Percentiles rank a stretch among this genome's conserved stretches.
Conservation (phyloP, 2,797 vertebrate genomes). For the Scolopax bukidnonensis region DNA sequence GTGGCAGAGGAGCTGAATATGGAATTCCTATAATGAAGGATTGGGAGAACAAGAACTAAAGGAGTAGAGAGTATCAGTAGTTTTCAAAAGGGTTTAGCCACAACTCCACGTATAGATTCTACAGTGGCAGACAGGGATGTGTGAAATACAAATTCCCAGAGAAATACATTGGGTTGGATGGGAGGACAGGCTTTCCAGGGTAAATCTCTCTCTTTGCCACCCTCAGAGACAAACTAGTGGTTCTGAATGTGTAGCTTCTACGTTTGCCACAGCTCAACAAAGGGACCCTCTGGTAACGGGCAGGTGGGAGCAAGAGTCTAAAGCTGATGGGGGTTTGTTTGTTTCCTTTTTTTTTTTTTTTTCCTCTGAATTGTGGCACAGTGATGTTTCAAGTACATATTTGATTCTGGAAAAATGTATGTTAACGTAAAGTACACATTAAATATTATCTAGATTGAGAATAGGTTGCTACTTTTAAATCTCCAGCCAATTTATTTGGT, state of each 20-base stretch:
- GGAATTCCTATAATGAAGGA: background rate
- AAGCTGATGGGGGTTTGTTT: background rate
- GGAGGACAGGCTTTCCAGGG: background rate
- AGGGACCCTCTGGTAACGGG: background rate
- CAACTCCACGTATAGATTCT: accelerated
- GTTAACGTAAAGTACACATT: background rate
- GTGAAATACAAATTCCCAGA: too few species aligned
- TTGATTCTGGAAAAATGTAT: background rate
- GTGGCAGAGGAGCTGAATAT: background rate
- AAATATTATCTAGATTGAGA: background rate
- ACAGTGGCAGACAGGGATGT: background rate
- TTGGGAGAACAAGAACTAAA: background rate
- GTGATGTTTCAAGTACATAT: background rate
- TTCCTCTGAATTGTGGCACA: background rate
- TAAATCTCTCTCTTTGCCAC: background rate
- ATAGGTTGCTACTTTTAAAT: background rate
- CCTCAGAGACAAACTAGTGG: background rate
- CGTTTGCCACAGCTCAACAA: accelerated
- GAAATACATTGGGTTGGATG: accelerated
- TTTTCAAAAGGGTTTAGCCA: background rate
- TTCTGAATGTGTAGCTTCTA: accelerated
- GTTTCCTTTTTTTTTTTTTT: background rate
- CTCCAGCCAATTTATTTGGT: background rate
- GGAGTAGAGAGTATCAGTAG: background rate
- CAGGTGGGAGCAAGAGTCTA: background rate